phyloP scores from a whole-genome alignment of 2,113 vertebrate species.

The Shinisaurus crocodilurus region DNA sequence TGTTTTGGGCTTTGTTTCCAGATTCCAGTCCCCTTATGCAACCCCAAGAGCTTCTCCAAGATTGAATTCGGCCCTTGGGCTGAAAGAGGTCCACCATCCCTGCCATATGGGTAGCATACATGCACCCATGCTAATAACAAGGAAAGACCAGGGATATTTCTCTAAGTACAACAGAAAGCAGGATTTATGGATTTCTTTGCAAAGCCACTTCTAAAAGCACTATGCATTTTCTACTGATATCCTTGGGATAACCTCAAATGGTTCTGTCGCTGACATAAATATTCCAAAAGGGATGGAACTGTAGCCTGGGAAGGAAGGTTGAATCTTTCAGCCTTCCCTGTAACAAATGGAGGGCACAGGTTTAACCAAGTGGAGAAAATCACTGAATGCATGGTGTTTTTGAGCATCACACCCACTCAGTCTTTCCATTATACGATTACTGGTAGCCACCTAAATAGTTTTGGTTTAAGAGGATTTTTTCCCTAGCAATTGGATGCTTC shows the following conservation, averaged over 20 bases:
- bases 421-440: neutral
- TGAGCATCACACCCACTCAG: neutral
- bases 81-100: too few relatives aligned
- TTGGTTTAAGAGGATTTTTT: neutral
- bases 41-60: too few relatives aligned
- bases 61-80: too few relatives aligned
- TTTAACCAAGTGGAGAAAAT: neutral
- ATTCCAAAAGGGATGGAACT: neutral
- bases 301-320: neutral
- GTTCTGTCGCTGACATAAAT: neutral
- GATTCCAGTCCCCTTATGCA: too few relatives aligned
- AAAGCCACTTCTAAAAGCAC: constrained; percentile 3
- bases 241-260: constrained; percentile 26
- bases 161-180: constrained; percentile 32
- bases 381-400: neutral
- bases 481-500: neutral
- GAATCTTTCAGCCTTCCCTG: neutral
- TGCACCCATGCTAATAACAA: constrained; percentile 52
- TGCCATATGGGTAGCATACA: constrained; percentile 41
- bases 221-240: constrained; percentile 20
- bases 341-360: neutral
- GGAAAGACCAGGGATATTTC: constrained; percentile 35
- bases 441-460: neutral
- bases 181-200: constrained; percentile 37
- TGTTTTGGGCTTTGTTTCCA: too few relatives aligned